These are phyloP conservation scores for Origma solitaria DNA, from an alignment of 2,113 vertebrate species.

Conservation along the genomic window DNA sequence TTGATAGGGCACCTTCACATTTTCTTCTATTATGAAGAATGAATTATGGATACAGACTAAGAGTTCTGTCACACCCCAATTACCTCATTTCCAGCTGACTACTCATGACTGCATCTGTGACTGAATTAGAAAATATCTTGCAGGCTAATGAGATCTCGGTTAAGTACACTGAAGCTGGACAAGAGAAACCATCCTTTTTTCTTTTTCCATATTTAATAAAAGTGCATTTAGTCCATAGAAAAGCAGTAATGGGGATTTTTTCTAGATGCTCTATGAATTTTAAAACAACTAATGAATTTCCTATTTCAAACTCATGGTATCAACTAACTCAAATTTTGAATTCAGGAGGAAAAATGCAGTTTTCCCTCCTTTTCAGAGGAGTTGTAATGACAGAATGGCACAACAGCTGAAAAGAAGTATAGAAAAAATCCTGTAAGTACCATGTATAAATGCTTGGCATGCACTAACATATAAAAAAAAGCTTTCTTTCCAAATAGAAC, in stretches of 20 bases:
- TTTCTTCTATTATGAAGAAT: neutral
- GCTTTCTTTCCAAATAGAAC: neutral
- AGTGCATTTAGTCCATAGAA: neutral
- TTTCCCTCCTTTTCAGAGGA: neutral
- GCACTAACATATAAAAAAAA: neutral
- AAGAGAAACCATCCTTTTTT: neutral
- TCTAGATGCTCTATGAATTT: neutral
- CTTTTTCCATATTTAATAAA: neutral
- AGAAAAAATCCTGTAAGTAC: neutral
- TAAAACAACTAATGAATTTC: neutral
- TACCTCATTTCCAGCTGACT: neutral
- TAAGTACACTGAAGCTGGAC: neutral
- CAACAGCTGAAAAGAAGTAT: neutral
- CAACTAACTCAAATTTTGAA: neutral
- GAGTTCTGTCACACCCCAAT: neutral
- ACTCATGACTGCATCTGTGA: slow-evolving; percentile 14
- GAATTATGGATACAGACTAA: neutral
- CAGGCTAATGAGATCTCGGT: neutral
- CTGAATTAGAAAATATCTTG: slow-evolving; percentile 6
- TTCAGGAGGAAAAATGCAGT: neutral
- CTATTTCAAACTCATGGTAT: neutral
- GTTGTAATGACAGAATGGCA: neutral
- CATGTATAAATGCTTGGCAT: neutral
- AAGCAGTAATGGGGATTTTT: neutral
- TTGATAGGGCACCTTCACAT: neutral